Conservation (phyloP, 2,888 invertebrate species). For the Caenorhabditis sp. region DNA sequence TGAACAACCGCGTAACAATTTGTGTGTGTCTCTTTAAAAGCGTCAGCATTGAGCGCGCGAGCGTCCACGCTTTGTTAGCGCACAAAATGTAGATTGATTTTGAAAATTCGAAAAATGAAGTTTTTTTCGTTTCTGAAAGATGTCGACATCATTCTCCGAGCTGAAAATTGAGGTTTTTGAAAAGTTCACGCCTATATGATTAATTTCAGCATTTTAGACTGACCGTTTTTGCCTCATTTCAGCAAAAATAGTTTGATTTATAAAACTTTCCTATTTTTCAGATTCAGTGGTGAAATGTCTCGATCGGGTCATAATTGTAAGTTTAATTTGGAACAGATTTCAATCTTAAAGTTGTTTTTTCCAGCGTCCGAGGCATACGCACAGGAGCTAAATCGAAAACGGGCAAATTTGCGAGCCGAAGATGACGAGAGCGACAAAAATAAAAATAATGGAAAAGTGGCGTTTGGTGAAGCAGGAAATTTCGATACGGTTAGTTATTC, state of each 20-base stretch:
- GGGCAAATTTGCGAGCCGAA: conserved; percentile 70
- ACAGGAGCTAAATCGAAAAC: conserved; percentile 38
- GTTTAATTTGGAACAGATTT: background rate
- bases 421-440: conserved; percentile 75
- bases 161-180: background rate
- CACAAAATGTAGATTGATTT: background rate
- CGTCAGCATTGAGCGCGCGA: background rate
- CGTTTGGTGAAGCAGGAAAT: conserved; percentile 84
- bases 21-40: background rate
- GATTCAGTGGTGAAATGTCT: conserved; percentile 21
- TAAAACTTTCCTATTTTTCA: background rate
- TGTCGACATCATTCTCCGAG: too few species aligned
- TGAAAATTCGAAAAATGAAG: background rate
- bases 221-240: too few species aligned
- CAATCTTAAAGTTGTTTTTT: background rate
- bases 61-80: background rate
- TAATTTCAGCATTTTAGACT: too few species aligned
- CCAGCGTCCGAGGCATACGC: conserved; percentile 31
- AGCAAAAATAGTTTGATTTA: too few species aligned
- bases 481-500: conserved; percentile 78
- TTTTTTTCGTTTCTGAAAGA: background rate
- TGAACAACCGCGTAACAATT: background rate
- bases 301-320: conserved; percentile 20
- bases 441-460: conserved; percentile 75
- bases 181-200: too few species aligned